Base-by-base conservation (phyloP, 2,113 vertebrate genomes). In the Boleophthalmus pectinirostris region DNA sequence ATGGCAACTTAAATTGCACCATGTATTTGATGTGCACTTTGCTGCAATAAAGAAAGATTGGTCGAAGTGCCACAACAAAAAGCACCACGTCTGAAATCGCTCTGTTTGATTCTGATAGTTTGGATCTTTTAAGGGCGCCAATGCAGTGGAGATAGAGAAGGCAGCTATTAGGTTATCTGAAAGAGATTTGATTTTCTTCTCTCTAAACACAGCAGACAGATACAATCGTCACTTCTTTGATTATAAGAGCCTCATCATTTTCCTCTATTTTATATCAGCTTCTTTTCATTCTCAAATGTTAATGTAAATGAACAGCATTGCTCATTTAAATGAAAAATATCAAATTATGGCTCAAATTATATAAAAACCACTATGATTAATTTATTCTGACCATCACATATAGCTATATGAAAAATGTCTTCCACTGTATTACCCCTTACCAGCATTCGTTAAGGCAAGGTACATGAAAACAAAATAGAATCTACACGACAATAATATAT, bases 21-120 rank as follows among this genome's bases (percentile, higher is more conserved):
- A 65, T 16, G 57, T 25, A 46, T 63, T 78, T 75, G 74, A 24
- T 72, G 64, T 63, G 53, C 69, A 75, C 67, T 79, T 64, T 58
- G 24, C 57, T 11, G 54, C 58, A 83, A 84, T 67, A 68, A 60
- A 71, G 64, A 24, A 14, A 72, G 75, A 85, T 75, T 80, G 78
- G 61, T 77, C 51, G 65, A 67, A 70, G 53, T 2, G 66, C 54
- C 43, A 57, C 51, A 84, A 81, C 63, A 65, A 47, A 64, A 73
- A 66, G 68, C 45, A 64, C 38, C 64, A 54, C 5, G 58, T 66
- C 74, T 64, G 38, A 80, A 84, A 81, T 61, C 51, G 70, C 29
- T 70, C 35, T 61, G 61, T 64, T 65, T 64, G 35, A 70, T 75
- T 84, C 74, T 82, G 74, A 82, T 68, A 74, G n/a, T 67, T 21